Conservation (phyloP, 2,797 vertebrate genomes). For the Anomalospiza imberbis region DNA sequence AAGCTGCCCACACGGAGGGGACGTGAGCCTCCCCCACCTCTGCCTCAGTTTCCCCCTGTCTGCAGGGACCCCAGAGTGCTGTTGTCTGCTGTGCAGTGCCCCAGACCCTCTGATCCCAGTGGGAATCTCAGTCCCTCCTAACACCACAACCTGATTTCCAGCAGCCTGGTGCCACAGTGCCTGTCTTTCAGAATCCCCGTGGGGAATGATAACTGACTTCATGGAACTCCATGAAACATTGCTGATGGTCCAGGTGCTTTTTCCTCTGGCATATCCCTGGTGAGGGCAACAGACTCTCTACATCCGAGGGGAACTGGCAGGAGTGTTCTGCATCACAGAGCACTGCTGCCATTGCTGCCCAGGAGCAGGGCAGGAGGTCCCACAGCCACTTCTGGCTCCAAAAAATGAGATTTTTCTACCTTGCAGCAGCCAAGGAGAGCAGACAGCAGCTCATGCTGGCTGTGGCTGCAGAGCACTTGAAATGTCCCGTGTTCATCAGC, state of each 20-base stretch:
- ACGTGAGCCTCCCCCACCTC: rapidly evolving
- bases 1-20: background rate
- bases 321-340: background rate
- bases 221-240: rapidly evolving
- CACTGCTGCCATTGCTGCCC: background rate
- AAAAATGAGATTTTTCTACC: background rate
- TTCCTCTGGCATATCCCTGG: background rate
- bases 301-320: rapidly evolving
- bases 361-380: background rate
- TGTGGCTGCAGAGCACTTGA: background rate
- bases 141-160: background rate
- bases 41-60: background rate
- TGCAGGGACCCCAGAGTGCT: background rate
- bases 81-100: rapidly evolving
- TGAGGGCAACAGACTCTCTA: rapidly evolving
- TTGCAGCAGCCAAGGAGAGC: background rate
- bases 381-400: background rate
- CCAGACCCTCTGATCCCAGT: background rate
- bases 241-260: background rate
- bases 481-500: background rate
- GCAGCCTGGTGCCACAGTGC: background rate
- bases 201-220: rapidly evolving
- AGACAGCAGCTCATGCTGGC: background rate
- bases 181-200: rapidly evolving
- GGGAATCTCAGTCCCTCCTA: background rate